A percentile compares a stretch with the other conserved stretches of the same genome.
Conservation (phyloP, 2,113 vertebrate genomes). For the Centropus unirufus region DNA sequence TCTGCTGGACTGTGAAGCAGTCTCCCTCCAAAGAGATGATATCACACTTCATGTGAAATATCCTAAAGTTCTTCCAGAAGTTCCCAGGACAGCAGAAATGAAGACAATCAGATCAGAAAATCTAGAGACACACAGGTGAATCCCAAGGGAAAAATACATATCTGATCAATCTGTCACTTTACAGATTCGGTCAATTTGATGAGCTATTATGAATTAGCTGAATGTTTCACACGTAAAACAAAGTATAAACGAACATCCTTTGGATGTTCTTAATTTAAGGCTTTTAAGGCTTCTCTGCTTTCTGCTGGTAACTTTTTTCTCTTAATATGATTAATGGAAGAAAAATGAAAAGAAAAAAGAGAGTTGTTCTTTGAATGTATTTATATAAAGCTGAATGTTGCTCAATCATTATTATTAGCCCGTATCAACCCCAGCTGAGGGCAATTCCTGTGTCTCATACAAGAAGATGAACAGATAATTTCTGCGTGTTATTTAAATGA, state of each 20-base stretch:
- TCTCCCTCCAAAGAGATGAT: slow-evolving; percentile 41
- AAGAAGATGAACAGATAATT: not conserved
- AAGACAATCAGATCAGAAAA: slow-evolving; percentile 33
- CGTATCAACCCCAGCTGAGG: not conserved
- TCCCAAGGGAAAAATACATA: slow-evolving; percentile 20
- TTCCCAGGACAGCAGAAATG: slow-evolving; percentile 12
- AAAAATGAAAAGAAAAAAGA: not conserved
- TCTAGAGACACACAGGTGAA: not conserved
- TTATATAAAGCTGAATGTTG: not conserved
- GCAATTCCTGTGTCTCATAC: not conserved
- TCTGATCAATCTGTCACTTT: not conserved
- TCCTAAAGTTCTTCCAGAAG: slow-evolving; percentile 22
- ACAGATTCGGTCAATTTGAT: not conserved
- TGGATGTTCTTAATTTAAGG: not conserved
- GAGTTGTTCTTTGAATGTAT: not conserved
- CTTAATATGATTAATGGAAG: not conserved
- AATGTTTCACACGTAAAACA: slow-evolving; percentile 5
- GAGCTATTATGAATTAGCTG: not conserved
- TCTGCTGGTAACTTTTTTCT: not conserved
- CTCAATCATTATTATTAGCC: not conserved
- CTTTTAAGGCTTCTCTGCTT: not conserved
- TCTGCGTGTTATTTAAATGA: not conserved
- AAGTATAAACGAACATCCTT: not conserved
- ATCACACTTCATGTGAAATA: slow-evolving; percentile 29
- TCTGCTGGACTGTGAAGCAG: slow-evolving; percentile 23